phyloP scores from a whole-genome alignment of 2,888 invertebrate genomes.

The Halocaridina rubra region DNA sequence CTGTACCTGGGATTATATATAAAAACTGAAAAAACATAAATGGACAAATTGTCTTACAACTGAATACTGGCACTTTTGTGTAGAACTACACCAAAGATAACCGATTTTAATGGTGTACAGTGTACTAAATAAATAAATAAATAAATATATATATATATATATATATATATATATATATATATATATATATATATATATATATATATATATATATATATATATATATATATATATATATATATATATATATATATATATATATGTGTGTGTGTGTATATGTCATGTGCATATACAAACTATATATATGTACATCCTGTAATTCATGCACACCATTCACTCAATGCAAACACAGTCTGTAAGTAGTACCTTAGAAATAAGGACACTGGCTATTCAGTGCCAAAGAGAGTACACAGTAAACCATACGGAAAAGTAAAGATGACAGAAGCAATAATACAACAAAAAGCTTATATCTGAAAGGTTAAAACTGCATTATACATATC shows the following conservation, averaged over 20 bases:
- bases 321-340: background rate
- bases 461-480: background rate
- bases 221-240: conserved; percentile 17
- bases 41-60: background rate
- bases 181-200: conserved; percentile 15
- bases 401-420: too few relatives aligned
- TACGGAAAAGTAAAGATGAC: background rate
- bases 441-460: background rate
- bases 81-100: background rate
- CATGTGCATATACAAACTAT: background rate
- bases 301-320: background rate
- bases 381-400: too few relatives aligned
- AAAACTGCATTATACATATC: background rate
- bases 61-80: background rate
- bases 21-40: background rate
- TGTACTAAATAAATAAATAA: background rate
- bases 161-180: background rate
- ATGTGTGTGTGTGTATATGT: background rate
- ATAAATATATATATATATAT: background rate
- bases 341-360: too few relatives aligned
- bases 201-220: conserved; percentile 22
- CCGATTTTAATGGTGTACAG: background rate
- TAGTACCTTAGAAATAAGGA: too few relatives aligned
- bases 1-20: too few relatives aligned
- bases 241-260: background rate